Evolutionary conservation across 1,140 invertebrate genomes (phyloP).

Genomic region (Rhynchophorus ferrugineus): DNA sequence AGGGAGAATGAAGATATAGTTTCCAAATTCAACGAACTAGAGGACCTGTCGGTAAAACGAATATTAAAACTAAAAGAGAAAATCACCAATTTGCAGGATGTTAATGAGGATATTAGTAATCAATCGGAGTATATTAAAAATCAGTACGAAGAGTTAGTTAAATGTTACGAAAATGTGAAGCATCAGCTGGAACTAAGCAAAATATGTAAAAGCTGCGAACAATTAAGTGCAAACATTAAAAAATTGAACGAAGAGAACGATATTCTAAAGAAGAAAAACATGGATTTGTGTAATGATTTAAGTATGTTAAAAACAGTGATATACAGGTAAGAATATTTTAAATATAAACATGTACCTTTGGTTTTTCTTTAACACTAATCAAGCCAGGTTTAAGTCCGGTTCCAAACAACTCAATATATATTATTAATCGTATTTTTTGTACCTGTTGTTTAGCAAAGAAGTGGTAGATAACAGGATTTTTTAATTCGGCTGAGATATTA

Average conservation of each 20-base stretch:
- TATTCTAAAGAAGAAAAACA: conserved; percentile 44
- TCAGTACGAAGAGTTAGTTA: conserved; percentile 27
- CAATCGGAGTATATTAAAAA: conserved; percentile 29
- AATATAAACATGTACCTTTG: conserved; percentile 3
- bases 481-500: too few species aligned
- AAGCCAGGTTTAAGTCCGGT: too few species aligned
- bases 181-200: conserved; percentile 28
- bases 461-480: too few species aligned
- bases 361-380: too few species aligned
- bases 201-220: conserved; percentile 37
- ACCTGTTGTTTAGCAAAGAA: too few species aligned
- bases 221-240: conserved; percentile 41
- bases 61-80: conserved; percentile 37
- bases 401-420: too few species aligned
- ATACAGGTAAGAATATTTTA: conserved; percentile 48
- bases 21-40: conserved; percentile 35
- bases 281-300: conserved; percentile 50
- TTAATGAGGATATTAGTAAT: conserved; percentile 28
- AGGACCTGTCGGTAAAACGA: conserved; percentile 34
- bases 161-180: conserved; percentile 25
- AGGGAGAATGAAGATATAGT: conserved; percentile 39
- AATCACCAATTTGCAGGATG: conserved; percentile 25
- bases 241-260: conserved; percentile 42
- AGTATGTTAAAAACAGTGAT: conserved; percentile 59
- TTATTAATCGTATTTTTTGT: too few species aligned